Base-by-base conservation (phyloP, 2,888 invertebrate species). In the Amblyjoppa proteus region DNA sequence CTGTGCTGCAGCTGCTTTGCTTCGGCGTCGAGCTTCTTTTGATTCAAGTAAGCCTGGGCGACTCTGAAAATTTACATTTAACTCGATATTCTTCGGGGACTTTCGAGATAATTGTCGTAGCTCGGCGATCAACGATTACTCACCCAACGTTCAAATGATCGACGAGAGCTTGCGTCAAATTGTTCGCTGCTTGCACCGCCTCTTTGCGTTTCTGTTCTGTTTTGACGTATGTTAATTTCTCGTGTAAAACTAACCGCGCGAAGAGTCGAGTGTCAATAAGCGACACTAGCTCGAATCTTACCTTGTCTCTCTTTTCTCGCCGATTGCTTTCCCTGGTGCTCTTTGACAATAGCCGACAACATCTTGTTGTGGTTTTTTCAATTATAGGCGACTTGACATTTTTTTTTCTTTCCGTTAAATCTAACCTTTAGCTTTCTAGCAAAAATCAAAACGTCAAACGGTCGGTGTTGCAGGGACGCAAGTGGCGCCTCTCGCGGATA, bases 111-210 rank as follows among this genome's bases (percentile, higher is more conserved):
- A 16, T 49, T 49, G 16, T 16, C 13, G 45, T 4, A 49, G 16
- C 13, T 16, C 73, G 76, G 38, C 64, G 69, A 80, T 11, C 80
- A 28, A 51, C n/a, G 34, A 34, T 88, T 88, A 91, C 95, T 95
- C 95, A 99, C 99, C 99, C 99, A 89, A 99, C 98, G 95, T 99
- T 99, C 31, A 99, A 95, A 94, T 99, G 99, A 94, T 99, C 99
- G 0, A 99, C 99, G 49, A 99, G 95, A 49, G 99, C 95, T 93
- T 99, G 98, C 0, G 99, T 99, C 87, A 99, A 95, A 91, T 98
- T 97, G 93, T 98, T 98, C 1, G 99, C 98, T 77, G 99, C 97
- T 88, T 96, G 96, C 84, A 99, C 96, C 28, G 99, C 99, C 94
- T 99, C 99, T 93, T 98, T 98, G 79, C 98, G 96, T 94, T 98